Conservation (phyloP, 2,888 invertebrate species). For the Punctoribates punctum region DNA sequence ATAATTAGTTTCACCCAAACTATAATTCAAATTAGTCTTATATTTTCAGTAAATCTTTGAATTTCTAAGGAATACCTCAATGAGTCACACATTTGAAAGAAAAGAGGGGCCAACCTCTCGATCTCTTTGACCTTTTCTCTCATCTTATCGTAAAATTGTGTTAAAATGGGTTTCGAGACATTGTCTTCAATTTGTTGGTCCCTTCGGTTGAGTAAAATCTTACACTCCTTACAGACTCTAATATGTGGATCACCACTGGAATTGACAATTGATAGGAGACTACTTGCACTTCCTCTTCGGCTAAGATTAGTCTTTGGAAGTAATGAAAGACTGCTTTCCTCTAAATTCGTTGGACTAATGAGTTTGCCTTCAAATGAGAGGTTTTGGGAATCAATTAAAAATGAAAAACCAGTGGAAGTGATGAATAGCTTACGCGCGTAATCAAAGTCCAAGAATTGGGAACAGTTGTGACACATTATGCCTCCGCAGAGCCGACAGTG, state of each 20-base stretch:
- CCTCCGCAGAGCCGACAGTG: constrained; percentile 76
- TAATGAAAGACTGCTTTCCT: constrained; percentile 12
- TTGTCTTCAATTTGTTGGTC: constrained; percentile 76
- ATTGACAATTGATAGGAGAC: constrained; percentile 53
- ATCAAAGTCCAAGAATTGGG: constrained; percentile 72
- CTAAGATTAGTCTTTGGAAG: neutral
- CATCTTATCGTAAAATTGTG: constrained; percentile 78
- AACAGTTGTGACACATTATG: constrained; percentile 87
- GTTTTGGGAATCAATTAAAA: neutral
- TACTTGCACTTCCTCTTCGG: constrained; percentile 48
- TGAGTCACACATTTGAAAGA: constrained; percentile 62
- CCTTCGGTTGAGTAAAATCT: constrained; percentile 67
- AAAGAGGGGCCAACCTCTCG: constrained; percentile 59
- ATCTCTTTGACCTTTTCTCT: constrained; percentile 71
- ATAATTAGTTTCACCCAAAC: constrained; percentile 85
- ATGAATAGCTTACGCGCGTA: constrained; percentile 60
- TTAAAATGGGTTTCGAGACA: constrained; percentile 71
- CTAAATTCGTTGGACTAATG: constrained; percentile 40
- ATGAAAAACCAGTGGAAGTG: neutral
- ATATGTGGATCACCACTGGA: constrained; percentile 54
- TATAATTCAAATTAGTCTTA: constrained; percentile 50
- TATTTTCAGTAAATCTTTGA: no score
- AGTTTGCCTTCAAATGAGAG: neutral
- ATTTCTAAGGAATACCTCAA: constrained; percentile 56
- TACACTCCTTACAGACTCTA: constrained; percentile 56